Percentiles rank a stretch among this genome's conserved stretches.
Conservation (phyloP, 2,797 vertebrate species). For the Sebastes jordani region DNA sequence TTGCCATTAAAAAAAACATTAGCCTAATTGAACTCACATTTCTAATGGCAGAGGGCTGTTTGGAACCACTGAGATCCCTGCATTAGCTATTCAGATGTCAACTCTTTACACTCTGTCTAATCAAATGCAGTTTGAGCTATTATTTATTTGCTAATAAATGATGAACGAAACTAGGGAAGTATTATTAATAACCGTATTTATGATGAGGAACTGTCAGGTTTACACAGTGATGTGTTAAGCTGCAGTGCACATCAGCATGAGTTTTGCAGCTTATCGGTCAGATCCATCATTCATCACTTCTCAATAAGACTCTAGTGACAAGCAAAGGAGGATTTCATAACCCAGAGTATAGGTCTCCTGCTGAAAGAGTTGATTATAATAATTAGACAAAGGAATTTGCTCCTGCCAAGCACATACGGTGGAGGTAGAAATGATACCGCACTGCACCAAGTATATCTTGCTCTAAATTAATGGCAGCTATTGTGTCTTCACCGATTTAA, state of each 20-base stretch:
- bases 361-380: neutral
- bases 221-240: neutral
- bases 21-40: neutral
- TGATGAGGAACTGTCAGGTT: neutral
- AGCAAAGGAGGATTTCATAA: neutral
- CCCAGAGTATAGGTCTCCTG: neutral
- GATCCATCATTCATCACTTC: neutral
- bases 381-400: neutral
- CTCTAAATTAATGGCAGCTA: neutral
- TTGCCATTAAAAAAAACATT: neutral
- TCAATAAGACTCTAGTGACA: neutral
- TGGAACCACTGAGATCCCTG: neutral
- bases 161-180: neutral
- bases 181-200: neutral
- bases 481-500: neutral
- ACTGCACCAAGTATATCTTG: neutral
- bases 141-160: neutral
- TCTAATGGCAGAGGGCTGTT: neutral
- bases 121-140: neutral
- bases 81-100: neutral
- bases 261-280: neutral
- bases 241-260: neutral
- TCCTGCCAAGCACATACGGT: neutral
- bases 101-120: neutral
- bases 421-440: neutral